These are phyloP conservation scores for Galaxea fascicularis DNA, from an alignment of 92 coral and sea anemone genomes.

Conservation along the genomic window DNA sequence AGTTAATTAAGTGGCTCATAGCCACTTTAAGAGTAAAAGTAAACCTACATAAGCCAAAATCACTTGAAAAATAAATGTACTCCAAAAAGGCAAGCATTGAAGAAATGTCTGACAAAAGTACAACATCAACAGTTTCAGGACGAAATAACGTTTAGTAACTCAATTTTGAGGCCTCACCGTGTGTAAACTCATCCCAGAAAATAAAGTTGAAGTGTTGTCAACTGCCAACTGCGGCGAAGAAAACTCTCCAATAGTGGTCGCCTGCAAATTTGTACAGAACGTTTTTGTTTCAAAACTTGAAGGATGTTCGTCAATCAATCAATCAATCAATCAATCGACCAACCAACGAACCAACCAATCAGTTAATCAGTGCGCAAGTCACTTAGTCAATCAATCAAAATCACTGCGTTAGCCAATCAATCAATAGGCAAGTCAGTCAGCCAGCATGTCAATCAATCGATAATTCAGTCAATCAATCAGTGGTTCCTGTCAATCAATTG, in stretches of 20 bases:
- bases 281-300: not conserved
- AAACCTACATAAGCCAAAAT: too few species aligned
- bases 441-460: too few species aligned
- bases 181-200: constrained; percentile 53
- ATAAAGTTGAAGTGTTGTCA: constrained; percentile 21
- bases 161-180: constrained; percentile 10
- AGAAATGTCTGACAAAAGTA: not conserved
- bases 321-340: not conserved
- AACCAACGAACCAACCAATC: too few species aligned
- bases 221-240: not conserved
- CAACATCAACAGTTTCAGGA: too few species aligned
- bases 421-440: not conserved
- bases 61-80: too few species aligned
- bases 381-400: not conserved
- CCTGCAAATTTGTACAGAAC: not conserved
- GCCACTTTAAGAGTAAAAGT: too few species aligned
- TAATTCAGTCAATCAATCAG: not conserved
- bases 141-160: not conserved
- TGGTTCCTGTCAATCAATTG: not conserved
- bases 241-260: not conserved
- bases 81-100: too few species aligned
- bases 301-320: not conserved
- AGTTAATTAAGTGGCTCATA: too few species aligned
- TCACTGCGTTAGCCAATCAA: too few species aligned
- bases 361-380: not conserved